Conservation (phyloP, 2,888 invertebrate genomes). For the Reticulitermes lucifugus region DNA sequence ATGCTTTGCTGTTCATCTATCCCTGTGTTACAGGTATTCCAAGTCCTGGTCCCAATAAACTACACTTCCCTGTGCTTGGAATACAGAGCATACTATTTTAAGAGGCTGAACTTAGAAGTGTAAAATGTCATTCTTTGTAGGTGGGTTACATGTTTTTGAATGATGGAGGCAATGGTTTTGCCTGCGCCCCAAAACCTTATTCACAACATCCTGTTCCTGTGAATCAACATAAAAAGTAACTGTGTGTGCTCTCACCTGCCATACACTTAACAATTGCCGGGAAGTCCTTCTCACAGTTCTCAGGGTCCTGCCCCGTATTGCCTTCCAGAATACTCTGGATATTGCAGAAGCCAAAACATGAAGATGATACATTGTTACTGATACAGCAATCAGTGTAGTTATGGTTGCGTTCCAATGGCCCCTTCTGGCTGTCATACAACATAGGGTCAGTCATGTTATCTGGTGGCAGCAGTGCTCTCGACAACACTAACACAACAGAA, state of each 20-base stretch:
- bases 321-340: constrained; percentile 82
- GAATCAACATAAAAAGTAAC: too few relatives aligned
- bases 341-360: constrained; percentile 85
- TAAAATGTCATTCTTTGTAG: too few relatives aligned
- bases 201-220: too few relatives aligned
- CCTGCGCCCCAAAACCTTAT: too few relatives aligned
- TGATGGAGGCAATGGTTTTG: too few relatives aligned
- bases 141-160: too few relatives aligned
- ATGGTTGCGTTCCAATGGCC: constrained; percentile 65
- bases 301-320: constrained; percentile 82
- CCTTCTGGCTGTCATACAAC: constrained; percentile 44
- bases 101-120: too few relatives aligned
- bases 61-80: too few relatives aligned
- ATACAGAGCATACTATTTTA: too few relatives aligned
- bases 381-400: constrained; percentile 87
- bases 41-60: too few relatives aligned
- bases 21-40: too few relatives aligned
- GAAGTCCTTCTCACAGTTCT: constrained; percentile 84
- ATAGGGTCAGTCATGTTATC: constrained; percentile 66
- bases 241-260: constrained; percentile 61
- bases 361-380: constrained; percentile 74
- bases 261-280: constrained; percentile 76
- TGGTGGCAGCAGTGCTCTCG: constrained; percentile 72
- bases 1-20: too few relatives aligned
- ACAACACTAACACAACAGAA: constrained; percentile 67